A percentile compares a stretch with the other conserved stretches of the same genome.
phyloP scores from a whole-genome alignment of 2,797 vertebrate genomes.

The Falco concolor region DNA sequence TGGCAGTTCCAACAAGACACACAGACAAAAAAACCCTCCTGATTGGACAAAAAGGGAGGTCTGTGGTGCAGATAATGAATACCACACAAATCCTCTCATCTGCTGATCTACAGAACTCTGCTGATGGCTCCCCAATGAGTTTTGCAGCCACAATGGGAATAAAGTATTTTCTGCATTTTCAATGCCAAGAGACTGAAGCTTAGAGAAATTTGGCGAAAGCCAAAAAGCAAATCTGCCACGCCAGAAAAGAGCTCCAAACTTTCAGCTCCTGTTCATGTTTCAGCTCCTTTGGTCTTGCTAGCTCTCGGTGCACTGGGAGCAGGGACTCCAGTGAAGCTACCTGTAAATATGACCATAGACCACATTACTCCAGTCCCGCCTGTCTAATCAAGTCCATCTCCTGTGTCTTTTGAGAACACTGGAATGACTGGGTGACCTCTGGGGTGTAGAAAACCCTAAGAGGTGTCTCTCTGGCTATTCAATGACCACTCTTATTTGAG shows the following conservation, averaged over 20 bases:
- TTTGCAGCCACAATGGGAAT: not conserved
- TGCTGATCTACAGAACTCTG: not conserved
- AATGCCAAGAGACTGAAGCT: not conserved
- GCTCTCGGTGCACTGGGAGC: not conserved
- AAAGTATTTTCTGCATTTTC: not conserved
- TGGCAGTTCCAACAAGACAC: conserved; percentile 40
- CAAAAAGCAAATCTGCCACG: not conserved
- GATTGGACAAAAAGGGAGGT: not conserved
- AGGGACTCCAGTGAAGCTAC: not conserved
- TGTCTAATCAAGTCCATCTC: not conserved
- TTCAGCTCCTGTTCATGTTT: not conserved
- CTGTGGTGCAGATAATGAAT: not conserved
- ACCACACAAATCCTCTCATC: not conserved
- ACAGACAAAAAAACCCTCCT: not conserved
- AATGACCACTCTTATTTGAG: not conserved
- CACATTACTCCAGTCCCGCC: not conserved
- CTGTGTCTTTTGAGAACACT: not conserved
- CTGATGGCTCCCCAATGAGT: not conserved
- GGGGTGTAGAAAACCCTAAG: not conserved
- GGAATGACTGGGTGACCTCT: not conserved
- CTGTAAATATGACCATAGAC: not conserved
- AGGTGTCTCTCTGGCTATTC: not conserved
- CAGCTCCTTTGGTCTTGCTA: not conserved
- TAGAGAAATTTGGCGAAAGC: not conserved
- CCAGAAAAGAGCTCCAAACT: not conserved